Evolutionary conservation across 2,113 vertebrate genomes (phyloP).

Genomic region (Carassius carassius): DNA sequence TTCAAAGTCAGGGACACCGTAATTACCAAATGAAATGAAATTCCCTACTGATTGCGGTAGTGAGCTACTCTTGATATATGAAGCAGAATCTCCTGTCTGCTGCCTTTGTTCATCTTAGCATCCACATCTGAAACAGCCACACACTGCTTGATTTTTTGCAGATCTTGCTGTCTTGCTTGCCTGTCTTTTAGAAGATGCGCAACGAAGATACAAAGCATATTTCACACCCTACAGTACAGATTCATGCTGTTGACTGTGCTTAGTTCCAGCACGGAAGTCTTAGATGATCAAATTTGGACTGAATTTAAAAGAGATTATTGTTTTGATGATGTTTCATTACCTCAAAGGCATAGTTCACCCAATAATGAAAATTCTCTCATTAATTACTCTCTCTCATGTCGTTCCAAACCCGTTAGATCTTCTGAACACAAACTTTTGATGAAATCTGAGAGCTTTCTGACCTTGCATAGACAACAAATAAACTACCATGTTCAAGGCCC

Average conservation of each 20-base stretch:
- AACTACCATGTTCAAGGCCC: too few relatives aligned
- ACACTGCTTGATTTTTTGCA: neutral
- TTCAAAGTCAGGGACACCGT: conserved; percentile 21
- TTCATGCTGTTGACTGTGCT: neutral
- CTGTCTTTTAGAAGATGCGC: too few relatives aligned
- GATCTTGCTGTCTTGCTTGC: neutral
- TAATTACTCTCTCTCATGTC: too few relatives aligned
- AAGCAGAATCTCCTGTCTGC: conserved; percentile 7
- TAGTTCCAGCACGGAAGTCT: neutral
- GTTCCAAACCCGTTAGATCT: too few relatives aligned
- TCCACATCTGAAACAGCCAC: neutral
- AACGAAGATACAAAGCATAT: neutral
- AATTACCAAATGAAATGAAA: conserved; percentile 19
- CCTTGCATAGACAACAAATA: too few relatives aligned
- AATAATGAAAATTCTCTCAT: too few relatives aligned
- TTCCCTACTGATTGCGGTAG: conserved; percentile 21
- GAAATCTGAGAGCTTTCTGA: too few relatives aligned
- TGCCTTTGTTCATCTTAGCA: conserved; percentile 12
- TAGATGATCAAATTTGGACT: neutral
- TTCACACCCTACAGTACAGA: neutral
- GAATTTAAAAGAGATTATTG: neutral
- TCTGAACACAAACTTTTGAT: too few relatives aligned
- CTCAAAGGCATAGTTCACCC: too few relatives aligned
- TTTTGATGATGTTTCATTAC: neutral
- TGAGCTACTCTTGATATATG: neutral